A percentile compares a stretch with the other conserved stretches of the same genome.
Conservation (phyloP, 2,888 invertebrate genomes). For the Pollenia amentaria region DNA sequence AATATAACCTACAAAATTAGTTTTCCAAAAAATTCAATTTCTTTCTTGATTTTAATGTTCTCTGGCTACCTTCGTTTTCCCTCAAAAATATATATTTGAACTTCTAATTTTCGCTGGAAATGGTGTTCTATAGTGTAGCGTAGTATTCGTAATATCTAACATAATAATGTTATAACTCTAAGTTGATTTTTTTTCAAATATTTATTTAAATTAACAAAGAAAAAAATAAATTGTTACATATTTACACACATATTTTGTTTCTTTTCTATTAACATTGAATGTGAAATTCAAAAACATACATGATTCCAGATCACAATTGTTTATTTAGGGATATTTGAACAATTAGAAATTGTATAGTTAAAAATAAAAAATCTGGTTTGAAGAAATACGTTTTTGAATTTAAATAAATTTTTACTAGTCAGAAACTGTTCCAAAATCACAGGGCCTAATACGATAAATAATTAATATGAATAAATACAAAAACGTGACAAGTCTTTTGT, state of each 20-base stretch:
- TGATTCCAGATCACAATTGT: slow-evolving; percentile 1
- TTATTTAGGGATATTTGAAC: not conserved
- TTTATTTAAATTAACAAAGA: slow-evolving; percentile 37
- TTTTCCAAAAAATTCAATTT: no score
- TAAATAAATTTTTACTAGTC: no score
- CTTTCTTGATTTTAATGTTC: no score
- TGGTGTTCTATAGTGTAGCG: not conserved
- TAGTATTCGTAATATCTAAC: not conserved
- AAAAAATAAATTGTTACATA: slow-evolving; percentile 31
- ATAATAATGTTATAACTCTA: slow-evolving; percentile 21
- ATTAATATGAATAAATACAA: no score
- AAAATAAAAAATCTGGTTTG: not conserved
- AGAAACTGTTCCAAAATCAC: no score
- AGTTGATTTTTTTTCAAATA: slow-evolving; percentile 30
- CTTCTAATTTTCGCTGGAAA: not conserved
- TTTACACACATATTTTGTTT: not conserved
- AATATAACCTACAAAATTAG: no score
- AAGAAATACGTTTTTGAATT: no score
- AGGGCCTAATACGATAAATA: no score
- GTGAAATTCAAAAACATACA: not conserved
- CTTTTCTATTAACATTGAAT: not conserved
- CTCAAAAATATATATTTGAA: not conserved
- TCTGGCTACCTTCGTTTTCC: not conserved
- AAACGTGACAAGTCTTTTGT: no score
- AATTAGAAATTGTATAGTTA: not conserved